These are phyloP conservation scores for Beroe forskalii DNA, from an alignment of 37 sponge, comb jelly and placozoan species.

Conservation along the genomic window DNA sequence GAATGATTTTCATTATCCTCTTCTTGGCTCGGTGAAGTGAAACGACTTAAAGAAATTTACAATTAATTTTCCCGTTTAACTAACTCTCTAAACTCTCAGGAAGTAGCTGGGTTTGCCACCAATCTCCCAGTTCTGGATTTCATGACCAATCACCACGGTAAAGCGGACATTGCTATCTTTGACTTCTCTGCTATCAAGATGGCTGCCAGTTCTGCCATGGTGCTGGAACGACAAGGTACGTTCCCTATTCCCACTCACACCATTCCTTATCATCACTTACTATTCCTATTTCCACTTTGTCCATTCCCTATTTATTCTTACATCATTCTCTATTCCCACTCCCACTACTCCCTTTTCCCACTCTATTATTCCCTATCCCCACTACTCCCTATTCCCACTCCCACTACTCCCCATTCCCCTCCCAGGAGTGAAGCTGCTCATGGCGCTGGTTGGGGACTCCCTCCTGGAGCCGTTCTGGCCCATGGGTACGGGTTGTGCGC, in stretches of 20 bases:
- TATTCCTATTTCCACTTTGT: not conserved
- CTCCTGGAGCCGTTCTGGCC: constrained; percentile 97
- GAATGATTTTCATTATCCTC: too few species aligned
- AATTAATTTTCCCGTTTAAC: too few species aligned
- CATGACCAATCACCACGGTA: constrained; percentile 72
- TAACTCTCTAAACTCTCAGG: too few species aligned
- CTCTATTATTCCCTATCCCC: not conserved
- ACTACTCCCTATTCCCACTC: not conserved
- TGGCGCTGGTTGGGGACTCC: constrained; percentile 86
- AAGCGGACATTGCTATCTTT: constrained; percentile 86
- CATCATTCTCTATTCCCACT: not conserved
- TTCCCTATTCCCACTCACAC: not conserved
- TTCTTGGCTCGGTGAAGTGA: too few species aligned
- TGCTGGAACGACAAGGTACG: constrained; percentile 1
- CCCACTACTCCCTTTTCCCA: not conserved
- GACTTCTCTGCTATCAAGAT: constrained; percentile 90
- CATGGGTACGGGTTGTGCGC: constrained; percentile 85
- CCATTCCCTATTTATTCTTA: not conserved
- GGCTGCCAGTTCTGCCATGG: constrained; percentile 55
- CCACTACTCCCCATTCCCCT: not conserved
- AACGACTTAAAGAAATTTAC: too few species aligned
- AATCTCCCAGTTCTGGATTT: constrained; percentile 78
- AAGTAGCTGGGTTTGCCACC: constrained; percentile 84
- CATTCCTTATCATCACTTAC: not conserved
- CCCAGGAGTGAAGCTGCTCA: constrained; percentile 69